Evolutionary conservation across 2,888 invertebrate species (phyloP), one percentile per base, ranked within the genome.

Genomic region (Pedicia rivosa): DNA sequence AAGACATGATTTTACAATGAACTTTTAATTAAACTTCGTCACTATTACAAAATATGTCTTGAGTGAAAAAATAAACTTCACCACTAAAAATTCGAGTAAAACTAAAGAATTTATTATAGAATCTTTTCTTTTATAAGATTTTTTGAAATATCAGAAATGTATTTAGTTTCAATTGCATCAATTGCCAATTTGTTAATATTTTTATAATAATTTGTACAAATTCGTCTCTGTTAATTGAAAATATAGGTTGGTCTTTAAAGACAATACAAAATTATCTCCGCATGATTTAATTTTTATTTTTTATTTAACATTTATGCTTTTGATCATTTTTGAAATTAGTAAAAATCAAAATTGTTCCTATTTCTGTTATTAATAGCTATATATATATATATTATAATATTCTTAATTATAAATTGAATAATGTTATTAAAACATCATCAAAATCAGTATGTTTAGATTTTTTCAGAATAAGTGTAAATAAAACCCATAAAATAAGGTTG

Each of bases 31-130:
- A n/a, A n/a, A n/a, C n/a, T 56, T 58, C 38, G 59, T 56, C 60
- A 61, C 61, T 35, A 10, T 35, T 35, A 25, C n/a, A 31, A 31
- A 31, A 17, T 15, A 29, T 15, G 9, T 15, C 10, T 29, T 29
- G 14, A 5, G 16, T 15, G 14, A 29, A 29, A 10, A n/a, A n/a
- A 19, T 32, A 32, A 20, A 17, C 19, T 20, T 32, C 9, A 32
- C n/a, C 27, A 22, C 32, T 30, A 20, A 32, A 32, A 9, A 20
- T 19, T 32, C 20, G 20, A 32, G 13, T 13, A 32, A 32, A 20
- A 32, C 32, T 32, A 32, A 32, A 19, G 19, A 12, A 32, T 32
- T 20, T 20, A 13, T 12, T 20, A 20, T 12, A 20, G n/a, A 9
- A 13, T 14, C 9, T 17, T 32, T 32, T 32, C 19, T 32, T 32